Percentiles rank a stretch among this genome's conserved stretches.
These are phyloP conservation scores for Caenorhabditis zanzibari DNA, from an alignment of 2,888 invertebrate genomes.

Conservation along the genomic window DNA sequence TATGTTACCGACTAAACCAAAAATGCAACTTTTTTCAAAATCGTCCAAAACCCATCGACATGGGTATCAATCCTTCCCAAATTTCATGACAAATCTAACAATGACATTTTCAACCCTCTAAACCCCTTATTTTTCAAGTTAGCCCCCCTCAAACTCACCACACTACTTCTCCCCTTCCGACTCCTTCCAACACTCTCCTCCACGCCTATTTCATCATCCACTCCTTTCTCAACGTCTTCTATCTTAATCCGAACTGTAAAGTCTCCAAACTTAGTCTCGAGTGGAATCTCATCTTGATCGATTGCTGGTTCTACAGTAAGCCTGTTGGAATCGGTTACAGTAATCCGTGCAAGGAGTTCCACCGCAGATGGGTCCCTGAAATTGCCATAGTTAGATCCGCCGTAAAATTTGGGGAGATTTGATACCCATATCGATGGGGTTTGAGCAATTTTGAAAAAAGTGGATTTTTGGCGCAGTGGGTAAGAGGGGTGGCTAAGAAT, in stretches of 20 bases:
- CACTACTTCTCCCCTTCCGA: neutral
- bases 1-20: no score
- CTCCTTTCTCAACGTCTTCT: constrained; percentile 17
- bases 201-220: constrained; percentile 8
- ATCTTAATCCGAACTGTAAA: constrained; percentile 39
- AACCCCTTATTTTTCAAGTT: no score
- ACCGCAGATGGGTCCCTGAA: constrained; percentile 41
- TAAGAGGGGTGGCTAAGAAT: no score
- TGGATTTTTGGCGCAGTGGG: no score
- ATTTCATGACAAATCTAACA: neutral
- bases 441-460: neutral
- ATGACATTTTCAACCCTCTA: neutral
- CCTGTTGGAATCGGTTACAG: constrained; percentile 24
- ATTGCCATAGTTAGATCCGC: neutral
- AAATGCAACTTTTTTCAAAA: no score
- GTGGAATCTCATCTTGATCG: constrained; percentile 29
- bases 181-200: constrained; percentile 11
- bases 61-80: constrained; percentile 9
- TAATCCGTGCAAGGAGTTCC: constrained; percentile 34
- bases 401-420: neutral
- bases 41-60: neutral
- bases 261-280: constrained; percentile 58
- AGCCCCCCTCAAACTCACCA: neutral
- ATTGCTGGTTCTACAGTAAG: constrained; percentile 49
- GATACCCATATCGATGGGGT: constrained; percentile 13